Conservation (phyloP, 2,888 invertebrate genomes). For the Punctoribates punctum region DNA sequence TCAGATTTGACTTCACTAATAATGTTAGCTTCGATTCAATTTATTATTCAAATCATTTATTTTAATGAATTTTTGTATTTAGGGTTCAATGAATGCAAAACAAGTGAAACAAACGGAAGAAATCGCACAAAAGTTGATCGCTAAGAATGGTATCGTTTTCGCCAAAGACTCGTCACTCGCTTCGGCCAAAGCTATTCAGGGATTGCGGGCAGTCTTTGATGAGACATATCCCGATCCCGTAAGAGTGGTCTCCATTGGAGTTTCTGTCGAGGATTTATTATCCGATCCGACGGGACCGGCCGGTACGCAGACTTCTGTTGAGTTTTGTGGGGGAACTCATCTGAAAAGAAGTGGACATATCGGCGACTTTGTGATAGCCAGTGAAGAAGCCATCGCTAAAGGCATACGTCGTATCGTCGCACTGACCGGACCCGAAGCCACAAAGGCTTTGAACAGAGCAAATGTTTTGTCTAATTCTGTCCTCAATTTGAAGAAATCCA, state of each 20-base stretch:
- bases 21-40: constrained; percentile 57
- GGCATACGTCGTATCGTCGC: constrained; percentile 96
- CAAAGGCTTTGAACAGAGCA: constrained; percentile 75
- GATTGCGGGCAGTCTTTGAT: constrained; percentile 94
- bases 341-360: constrained; percentile 77
- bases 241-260: constrained; percentile 82
- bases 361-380: constrained; percentile 85
- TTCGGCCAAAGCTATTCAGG: constrained; percentile 83
- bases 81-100: constrained; percentile 75
- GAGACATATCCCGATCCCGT: constrained; percentile 96
- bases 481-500: constrained; percentile 58
- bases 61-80: constrained; percentile 37
- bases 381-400: constrained; percentile 98
- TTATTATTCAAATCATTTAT: background rate
- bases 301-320: constrained; percentile 83
- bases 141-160: constrained; percentile 72
- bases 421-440: constrained; percentile 88
- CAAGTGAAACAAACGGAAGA: constrained; percentile 85
- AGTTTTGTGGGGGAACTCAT: constrained; percentile 99
- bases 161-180: constrained; percentile 78
- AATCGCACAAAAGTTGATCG: constrained; percentile 70
- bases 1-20: constrained; percentile 95
- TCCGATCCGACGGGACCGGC: constrained; percentile 74
- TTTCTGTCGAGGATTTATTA: constrained; percentile 83
- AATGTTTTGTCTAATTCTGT: constrained; percentile 71